Base-by-base conservation (phyloP, 2,888 invertebrate species). In the Lasioglossum morio region DNA sequence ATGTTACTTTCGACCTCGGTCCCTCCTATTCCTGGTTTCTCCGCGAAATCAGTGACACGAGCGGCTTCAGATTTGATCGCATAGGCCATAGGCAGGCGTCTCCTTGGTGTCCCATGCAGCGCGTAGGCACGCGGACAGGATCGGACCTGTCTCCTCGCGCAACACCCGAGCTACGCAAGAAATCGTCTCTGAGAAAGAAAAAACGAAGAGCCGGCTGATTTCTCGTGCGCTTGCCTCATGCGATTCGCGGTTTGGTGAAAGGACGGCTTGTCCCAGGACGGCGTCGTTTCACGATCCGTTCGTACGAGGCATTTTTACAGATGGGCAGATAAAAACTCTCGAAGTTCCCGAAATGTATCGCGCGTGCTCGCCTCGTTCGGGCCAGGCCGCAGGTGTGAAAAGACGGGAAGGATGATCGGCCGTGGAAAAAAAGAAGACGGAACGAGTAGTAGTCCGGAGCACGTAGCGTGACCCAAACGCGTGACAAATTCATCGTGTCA, bases 401-500 rank as follows among this genome's bases (percentile, higher is more conserved):
- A 53, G 60, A 30, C 27, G 27, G 60, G 60, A 27, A 27, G 60
- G 60, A 63, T 63, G 37, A 70, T 16, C 34, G 34, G 81, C 23
- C 78, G 57, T 72, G 85, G 66, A 48, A 43, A 72, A 72, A 72
- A 23, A 34, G n/a, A 37, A 23, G 72, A 53, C 37, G 80, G 66
- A 46, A 27, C 60, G 76, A 81, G 82, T 83, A 23, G 53, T 53
- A 86, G 85, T 81, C 46, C 48, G 75, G 37, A 37, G 72, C 82
- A 85, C 78, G 88, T 85, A 91, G 85, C 86, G 88, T 88, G 90
- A 91, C 87, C 89, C 88, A 87, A 90, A 90, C 90, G 92, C 93
- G 92, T 94, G 94, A 94, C 94, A 93, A 94, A 94, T 94, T 91
- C 93, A 93, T 93, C 92, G 91, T 92, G 93, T 93, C 92, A 93